Evolutionary conservation across 2,113 vertebrate genomes (phyloP), one percentile per base, ranked within the genome.

Genomic region (Perca flavescens): DNA sequence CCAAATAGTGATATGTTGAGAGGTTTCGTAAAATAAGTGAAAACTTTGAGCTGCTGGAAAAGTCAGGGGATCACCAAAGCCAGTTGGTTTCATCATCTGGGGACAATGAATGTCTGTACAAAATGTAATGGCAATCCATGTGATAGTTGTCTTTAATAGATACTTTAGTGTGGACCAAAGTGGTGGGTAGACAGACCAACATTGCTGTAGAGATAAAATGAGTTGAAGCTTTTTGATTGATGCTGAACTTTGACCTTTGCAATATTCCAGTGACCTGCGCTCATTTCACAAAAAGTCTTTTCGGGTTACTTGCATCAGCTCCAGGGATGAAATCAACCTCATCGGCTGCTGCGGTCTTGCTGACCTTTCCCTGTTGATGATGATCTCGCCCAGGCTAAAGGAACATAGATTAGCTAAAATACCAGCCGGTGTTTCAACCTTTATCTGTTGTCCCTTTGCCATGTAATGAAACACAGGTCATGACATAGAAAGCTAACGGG

Each of bases 291-390:
- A 15, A 74, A 67, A 14, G 19, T 60, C 6, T 77, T 7, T 46
- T 12, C 0, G 2, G 5, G 36, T 60, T 34, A 19, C 25, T 22
- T 58, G 49, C 49, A 25, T 11, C 76, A 83, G 69, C 54, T 57
- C 14, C 6, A 1, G 9, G 19, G 19, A 53, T 52, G 47, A 80
- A 70, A 63, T n/a, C 56, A 53, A 31, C 13, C 19, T 34, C 53
- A 54, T 9, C 36, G 11, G 25, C 47, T 53, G 22, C 22, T 56
- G 66, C 52, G 0, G 63, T 53, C 62, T 31, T 17, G 58, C 73
- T 89, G 89, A 90, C 92, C 90, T 93, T 93, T 93, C 75, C 46
- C 34, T 73, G 28, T 58, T 74, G 74, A 73, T 77, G 62, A 61
- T 54, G 64, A 86, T 89, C 75, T 82, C 1, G 2, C 15, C 64